Evolutionary conservation across 1,140 invertebrate species (phyloP).

Genomic region (Magallana gigas): DNA sequence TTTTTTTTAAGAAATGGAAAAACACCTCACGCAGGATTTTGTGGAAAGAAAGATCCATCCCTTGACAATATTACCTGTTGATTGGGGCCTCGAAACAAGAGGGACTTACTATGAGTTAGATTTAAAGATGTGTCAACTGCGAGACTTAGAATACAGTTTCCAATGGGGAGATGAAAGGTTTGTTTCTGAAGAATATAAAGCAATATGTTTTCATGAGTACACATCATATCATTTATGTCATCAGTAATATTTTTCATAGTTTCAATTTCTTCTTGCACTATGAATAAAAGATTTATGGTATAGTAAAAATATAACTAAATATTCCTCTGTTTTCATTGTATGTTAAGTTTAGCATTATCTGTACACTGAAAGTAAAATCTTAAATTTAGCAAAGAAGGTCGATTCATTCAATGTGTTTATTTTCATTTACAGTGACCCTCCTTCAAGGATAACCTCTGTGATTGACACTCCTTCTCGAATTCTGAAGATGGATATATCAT

Average conservation of each 20-base stretch:
- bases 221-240: no score
- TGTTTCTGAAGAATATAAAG: neutral
- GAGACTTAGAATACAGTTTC: slow-evolving; percentile 68
- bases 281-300: no score
- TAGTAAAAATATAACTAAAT: no score
- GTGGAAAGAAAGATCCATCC: slow-evolving; percentile 65
- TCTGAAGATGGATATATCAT: slow-evolving; percentile 70
- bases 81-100: slow-evolving; percentile 67
- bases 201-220: no score
- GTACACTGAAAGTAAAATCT: no score
- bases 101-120: slow-evolving; percentile 72
- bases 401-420: no score
- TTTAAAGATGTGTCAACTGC: slow-evolving; percentile 76
- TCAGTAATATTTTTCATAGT: no score
- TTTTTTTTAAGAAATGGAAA: slow-evolving; percentile 33
- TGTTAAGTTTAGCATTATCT: no score
- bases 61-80: slow-evolving; percentile 58
- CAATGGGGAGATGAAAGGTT: slow-evolving; percentile 73
- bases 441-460: slow-evolving; percentile 62
- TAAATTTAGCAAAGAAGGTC: no score
- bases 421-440: slow-evolving; percentile 51
- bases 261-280: no score
- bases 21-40: slow-evolving; percentile 65
- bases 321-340: no score
- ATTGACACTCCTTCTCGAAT: slow-evolving; percentile 71